These are phyloP conservation scores for Ptiloglossa arizonensis DNA, from an alignment of 1,140 invertebrate genomes.

Conservation along the genomic window DNA sequence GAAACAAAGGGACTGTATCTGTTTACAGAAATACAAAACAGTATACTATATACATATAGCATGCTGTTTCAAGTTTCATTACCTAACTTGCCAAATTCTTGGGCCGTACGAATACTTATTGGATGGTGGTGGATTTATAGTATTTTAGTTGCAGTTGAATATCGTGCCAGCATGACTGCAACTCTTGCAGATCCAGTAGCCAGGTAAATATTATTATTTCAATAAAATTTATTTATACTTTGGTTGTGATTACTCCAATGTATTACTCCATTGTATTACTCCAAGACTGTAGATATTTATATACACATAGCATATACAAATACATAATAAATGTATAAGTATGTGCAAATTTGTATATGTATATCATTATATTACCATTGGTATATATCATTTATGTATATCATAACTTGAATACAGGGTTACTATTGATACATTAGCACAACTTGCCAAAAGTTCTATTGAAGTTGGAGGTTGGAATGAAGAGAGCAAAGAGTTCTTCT, in stretches of 20 bases:
- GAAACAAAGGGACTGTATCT: conserved; percentile 83
- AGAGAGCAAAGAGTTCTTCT: conserved; percentile 87
- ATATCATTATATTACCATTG: no score
- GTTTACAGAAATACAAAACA: conserved; percentile 87
- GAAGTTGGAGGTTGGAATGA: conserved; percentile 86
- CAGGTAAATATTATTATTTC: conserved; percentile 79
- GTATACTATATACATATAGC: conserved; percentile 89
- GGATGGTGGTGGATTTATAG: conserved; percentile 94
- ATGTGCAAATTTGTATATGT: no score
- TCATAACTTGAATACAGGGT: conserved; percentile 80
- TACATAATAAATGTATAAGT: no score
- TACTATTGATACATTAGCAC: conserved; percentile 88
- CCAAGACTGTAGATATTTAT: no score
- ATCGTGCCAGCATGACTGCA: conserved; percentile 91
- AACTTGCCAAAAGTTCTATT: conserved; percentile 85
- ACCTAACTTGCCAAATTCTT: conserved; percentile 87
- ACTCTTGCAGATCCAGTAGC: conserved; percentile 89
- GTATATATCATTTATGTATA: neutral
- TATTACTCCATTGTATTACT: no score
- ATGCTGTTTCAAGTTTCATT: conserved; percentile 90
- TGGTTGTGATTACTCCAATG: no score
- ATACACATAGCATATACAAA: no score
- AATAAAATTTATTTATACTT: neutral
- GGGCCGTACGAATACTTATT: conserved; percentile 89
- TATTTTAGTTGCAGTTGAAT: conserved; percentile 88